Evolutionary conservation across 2,797 vertebrate genomes (phyloP), one percentile per base, ranked within the genome.

Genomic region (Scolopax rusticola): DNA sequence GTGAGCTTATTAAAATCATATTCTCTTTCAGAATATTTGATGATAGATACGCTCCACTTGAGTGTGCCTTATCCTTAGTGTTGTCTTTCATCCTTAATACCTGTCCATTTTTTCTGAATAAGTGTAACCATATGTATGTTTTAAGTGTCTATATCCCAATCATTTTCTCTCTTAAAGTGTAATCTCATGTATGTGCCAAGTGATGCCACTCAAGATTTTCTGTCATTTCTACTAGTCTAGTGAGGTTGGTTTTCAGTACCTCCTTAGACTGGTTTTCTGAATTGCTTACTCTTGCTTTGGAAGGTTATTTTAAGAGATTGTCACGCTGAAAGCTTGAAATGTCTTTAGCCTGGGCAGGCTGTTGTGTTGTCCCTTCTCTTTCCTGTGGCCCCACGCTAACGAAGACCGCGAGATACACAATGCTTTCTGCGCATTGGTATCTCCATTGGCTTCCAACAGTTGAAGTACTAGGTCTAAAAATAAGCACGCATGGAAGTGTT

Each of bases 391-490:
- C 50, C 63, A 17, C 2, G 30, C 38, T 25, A 15, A 20, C 53
- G 73, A 69, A 86, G 56, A 74, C 77, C 87, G 40, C 79, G 45
- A 89, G 74, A 32, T 78, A 50, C 2, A 24, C 61, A 40, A 21
- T 59, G 25, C 45, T 84, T 86, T 60, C 15, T 61, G 59, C 41
- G 33, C 4, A 0, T 36, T 65, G 70, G 23, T 69, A 71, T 59
- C 78, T 82, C 43, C 23, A 9, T 30, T 51, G 33, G 57, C 78
- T 89, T 92, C 78, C 78, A 84, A 79, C 67, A 82, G 73, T 27
- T 80, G 61, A 82, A 75, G 84, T 57, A 61, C 75, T 76, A 57
- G 28, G 16, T 92, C 65, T 92, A 87, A 95, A 95, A 94, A 89
- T 93, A 90, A 87, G 21, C 45, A 9, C 8, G 36, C 19, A 15